Evolutionary conservation across 1,140 invertebrate species (phyloP), one percentile per base, ranked within the genome.

Genomic region (Temnothorax curvispinosus): DNA sequence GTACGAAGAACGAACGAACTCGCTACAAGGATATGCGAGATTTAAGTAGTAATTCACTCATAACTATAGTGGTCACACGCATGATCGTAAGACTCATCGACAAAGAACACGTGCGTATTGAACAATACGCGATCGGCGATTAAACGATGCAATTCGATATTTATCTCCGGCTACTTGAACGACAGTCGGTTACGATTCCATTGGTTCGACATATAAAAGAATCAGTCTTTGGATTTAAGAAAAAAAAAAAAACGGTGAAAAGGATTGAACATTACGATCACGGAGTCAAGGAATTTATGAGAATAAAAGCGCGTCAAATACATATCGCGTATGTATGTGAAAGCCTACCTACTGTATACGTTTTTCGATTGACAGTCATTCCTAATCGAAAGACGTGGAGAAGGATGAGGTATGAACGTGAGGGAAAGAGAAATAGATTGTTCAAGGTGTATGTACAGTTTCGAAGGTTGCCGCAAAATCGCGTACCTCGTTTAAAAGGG

Each of bases 151-250:
- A 80, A 21, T 47, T 74, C 27, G 18, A 58, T 38, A 82, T 47
- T 35, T 41, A 15, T 35, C 18, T 60, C 41, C 27, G 60, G 18
- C n/a, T 60, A 50, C 15, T 58, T 60, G 32, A 74, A 62, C n/a
- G 21, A 13, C 44, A 69, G n/a, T 80, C 7, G 13, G 0, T 72
- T 72, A 69, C 47, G 56, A 41, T 52, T 64, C 6, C 50, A 32
- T 35, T 47, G 8, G 27, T 86, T 62, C 52, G 41, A 27, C 47
- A 21, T 64, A 81, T 91, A 85, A 86, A 87, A 75, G 77, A 87
- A 92, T 92, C 91, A 92, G 88, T 92, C 91, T 91, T 92, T 80
- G 47, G 65, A 92, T 84, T 27, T 27, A 27, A 27, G 27, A 27
- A 50, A 50, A 74, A 60, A 50, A 74, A 60, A 44, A n/a, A 47